Evolutionary conservation across 2,888 invertebrate species (phyloP).

Genomic region (Automeris io): DNA sequence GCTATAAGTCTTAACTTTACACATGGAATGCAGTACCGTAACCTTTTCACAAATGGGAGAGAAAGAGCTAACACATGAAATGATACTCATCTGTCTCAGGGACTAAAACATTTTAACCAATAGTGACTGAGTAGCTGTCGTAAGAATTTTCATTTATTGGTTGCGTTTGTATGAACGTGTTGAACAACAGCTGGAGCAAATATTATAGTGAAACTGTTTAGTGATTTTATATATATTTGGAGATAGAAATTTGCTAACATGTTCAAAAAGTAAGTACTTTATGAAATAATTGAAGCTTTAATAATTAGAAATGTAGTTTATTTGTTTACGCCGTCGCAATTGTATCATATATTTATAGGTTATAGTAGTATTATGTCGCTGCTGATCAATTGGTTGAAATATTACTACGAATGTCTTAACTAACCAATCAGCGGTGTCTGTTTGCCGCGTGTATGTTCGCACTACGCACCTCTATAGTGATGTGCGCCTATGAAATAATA

Average conservation of each 20-base stretch:
- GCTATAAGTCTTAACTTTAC: no score
- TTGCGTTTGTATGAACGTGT: neutral
- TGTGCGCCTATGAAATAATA: neutral
- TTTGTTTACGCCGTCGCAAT: neutral
- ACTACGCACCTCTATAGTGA: neutral
- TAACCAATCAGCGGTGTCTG: neutral
- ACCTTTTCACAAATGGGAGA: no score
- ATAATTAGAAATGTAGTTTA: neutral
- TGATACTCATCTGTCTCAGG: no score
- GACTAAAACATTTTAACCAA: constrained; percentile 4
- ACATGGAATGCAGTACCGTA: neutral
- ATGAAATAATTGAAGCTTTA: constrained; percentile 5
- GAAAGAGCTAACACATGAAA: neutral
- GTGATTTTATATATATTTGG: constrained; percentile 7
- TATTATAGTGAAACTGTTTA: constrained; percentile 9
- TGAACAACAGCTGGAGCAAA: constrained; percentile 2
- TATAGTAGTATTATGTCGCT: constrained; percentile 25
- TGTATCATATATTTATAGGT: constrained; percentile 25
- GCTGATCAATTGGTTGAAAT: constrained; percentile 24
- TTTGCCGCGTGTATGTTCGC: neutral
- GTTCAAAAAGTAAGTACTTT: constrained; percentile 70
- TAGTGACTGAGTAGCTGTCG: neutral
- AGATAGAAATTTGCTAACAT: constrained; percentile 30
- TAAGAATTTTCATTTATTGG: constrained; percentile 7
- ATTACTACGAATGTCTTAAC: constrained; percentile 26